Percentiles rank a stretch among this genome's conserved stretches.
These are phyloP conservation scores for Calliphora vomitoria DNA, from an alignment of 2,888 invertebrate species.

Conservation along the genomic window DNA sequence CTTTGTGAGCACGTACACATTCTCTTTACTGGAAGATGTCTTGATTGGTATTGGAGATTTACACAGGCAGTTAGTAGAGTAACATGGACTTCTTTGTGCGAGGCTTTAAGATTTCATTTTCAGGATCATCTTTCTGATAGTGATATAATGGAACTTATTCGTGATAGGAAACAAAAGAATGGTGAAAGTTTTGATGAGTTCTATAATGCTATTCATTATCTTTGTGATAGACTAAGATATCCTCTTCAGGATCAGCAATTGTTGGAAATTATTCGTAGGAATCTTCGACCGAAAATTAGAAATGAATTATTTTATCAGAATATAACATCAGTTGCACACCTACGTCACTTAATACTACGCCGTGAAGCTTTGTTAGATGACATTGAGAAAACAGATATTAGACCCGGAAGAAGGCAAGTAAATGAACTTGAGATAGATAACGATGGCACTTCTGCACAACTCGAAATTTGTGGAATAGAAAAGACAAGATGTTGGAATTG, in stretches of 20 bases:
- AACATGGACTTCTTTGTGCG: too few species aligned
- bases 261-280: conserved; percentile 8
- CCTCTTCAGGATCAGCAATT: neutral
- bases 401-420: conserved; percentile 3
- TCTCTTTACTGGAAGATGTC: conserved; percentile 49
- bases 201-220: conserved; percentile 29
- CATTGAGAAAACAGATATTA: neutral
- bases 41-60: conserved; percentile 66
- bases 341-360: conserved; percentile 19
- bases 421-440: conserved; percentile 11
- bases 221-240: neutral
- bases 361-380: conserved; percentile 23
- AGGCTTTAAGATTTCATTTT: too few species aligned
- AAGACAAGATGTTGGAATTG: conserved; percentile 58
- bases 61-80: neutral
- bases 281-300: neutral
- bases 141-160: conserved; percentile 50
- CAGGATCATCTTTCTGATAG: too few species aligned
- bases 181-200: conserved; percentile 64
- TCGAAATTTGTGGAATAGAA: neutral
- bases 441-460: neutral
- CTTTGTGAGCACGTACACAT: conserved; percentile 55
- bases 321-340: neutral
- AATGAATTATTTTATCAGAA: too few species aligned
- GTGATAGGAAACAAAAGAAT: conserved; percentile 52